Evolutionary conservation across 2,113 vertebrate species (phyloP).

Genomic region (Oxyruncus cristatus): DNA sequence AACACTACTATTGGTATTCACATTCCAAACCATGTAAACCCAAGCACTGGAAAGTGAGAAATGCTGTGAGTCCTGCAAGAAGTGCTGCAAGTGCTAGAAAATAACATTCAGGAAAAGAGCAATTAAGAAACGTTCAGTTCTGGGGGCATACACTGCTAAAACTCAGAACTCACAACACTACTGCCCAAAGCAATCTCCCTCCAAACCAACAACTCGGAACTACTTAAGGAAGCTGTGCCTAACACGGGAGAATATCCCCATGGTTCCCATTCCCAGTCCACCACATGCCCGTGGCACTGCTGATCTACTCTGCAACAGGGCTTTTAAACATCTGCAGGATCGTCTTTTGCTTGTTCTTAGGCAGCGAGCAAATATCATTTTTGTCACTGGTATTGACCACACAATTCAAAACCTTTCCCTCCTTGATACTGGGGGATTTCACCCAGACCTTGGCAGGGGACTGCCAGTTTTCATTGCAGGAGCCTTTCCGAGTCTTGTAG

Average conservation of each 20-base stretch:
- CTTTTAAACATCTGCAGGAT: constrained; percentile 78
- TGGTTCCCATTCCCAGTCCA: not conserved
- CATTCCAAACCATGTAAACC: not conserved
- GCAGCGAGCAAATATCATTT: constrained; percentile 41
- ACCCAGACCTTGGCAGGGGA: constrained; percentile 6
- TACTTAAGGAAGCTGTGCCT: not conserved
- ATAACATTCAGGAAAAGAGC: not conserved
- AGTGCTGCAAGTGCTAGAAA: not conserved
- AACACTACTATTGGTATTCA: not conserved
- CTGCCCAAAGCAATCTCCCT: not conserved
- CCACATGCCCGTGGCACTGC: accelerated
- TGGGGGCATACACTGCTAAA: not conserved
- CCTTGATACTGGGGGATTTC: constrained; percentile 28
- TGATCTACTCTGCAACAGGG: constrained; percentile 49
- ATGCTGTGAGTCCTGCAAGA: not conserved
- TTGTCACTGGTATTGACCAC: constrained; percentile 45
- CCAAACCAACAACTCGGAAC: not conserved
- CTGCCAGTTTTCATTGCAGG: constrained; percentile 66
- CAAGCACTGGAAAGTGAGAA: not conserved
- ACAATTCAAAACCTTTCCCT: constrained; percentile 59
- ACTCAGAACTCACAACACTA: not conserved
- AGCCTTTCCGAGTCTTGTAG: constrained; percentile 8
- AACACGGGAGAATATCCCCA: not conserved
- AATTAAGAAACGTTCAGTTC: not conserved
- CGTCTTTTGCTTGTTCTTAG: constrained; percentile 72